These are phyloP conservation scores for Gnathonemus echidnorhynchus DNA, from an alignment of 2,113 vertebrate species.

Conservation along the genomic window DNA sequence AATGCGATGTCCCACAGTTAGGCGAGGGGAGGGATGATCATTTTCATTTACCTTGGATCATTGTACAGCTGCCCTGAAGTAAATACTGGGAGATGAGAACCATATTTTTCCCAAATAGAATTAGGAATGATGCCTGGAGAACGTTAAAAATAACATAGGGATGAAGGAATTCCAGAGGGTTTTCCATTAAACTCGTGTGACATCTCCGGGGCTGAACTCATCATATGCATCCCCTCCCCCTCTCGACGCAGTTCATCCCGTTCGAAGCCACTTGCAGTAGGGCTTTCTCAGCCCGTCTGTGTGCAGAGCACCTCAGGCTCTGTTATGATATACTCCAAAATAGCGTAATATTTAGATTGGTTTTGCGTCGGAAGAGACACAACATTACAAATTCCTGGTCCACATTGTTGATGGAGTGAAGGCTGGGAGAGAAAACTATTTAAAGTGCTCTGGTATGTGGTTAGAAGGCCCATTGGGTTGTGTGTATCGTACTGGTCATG, in stretches of 20 bases:
- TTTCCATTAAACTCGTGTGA: conserved; percentile 24
- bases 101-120: conserved; percentile 13
- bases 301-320: conserved; percentile 3
- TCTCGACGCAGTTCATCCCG: neutral
- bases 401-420: conserved; percentile 36
- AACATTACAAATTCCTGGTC: conserved; percentile 44
- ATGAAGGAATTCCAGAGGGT: conserved; percentile 24
- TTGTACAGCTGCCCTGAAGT: conserved; percentile 17
- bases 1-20: conserved; percentile 28
- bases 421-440: conserved; percentile 51
- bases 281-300: neutral
- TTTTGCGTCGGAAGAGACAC: conserved; percentile 36
- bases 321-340: conserved; percentile 25
- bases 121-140: conserved; percentile 15
- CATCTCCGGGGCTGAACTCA: neutral
- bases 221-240: neutral
- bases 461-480: conserved; percentile 52
- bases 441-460: conserved; percentile 54
- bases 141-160: conserved; percentile 32
- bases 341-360: conserved; percentile 28
- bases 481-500: conserved; percentile 43
- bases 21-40: conserved; percentile 34
- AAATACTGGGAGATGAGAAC: neutral
- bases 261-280: neutral
- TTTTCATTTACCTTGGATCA: conserved; percentile 47